Evolutionary conservation across 2,797 vertebrate species (phyloP).

Genomic region (Xenopus petersii): DNA sequence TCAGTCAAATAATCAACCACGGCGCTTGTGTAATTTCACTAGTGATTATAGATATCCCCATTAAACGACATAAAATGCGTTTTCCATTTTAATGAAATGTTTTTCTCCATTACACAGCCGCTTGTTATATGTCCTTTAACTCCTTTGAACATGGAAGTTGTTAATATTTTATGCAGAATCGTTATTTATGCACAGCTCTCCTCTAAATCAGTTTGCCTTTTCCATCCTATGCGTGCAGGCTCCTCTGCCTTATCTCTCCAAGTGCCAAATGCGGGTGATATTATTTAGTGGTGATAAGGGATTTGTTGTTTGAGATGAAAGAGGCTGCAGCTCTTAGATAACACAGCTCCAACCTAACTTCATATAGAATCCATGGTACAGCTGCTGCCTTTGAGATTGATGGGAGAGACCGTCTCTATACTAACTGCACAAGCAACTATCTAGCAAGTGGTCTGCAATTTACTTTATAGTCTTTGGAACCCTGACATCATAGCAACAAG

Average conservation of each 20-base stretch:
- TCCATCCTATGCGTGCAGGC: conserved; percentile 5
- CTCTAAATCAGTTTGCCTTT: conserved; percentile 37
- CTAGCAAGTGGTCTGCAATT: no score
- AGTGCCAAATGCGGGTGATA: conserved; percentile 32
- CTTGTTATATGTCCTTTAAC: conserved; percentile 17
- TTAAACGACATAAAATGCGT: conserved; percentile 14
- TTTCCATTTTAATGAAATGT: conserved; percentile 29
- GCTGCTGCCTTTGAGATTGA: conserved; percentile 38
- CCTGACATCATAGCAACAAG: no score
- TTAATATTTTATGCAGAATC: conserved; percentile 40
- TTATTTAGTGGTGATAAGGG: conserved; percentile 40
- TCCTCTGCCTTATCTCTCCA: conserved; percentile 26
- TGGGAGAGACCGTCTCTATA: background rate
- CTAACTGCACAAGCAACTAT: no score
- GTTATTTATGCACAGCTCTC: conserved; percentile 37
- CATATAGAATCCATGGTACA: conserved; percentile 25
- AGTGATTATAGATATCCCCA: conserved; percentile 12
- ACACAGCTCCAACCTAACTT: conserved; percentile 29
- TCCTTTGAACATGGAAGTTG: conserved; percentile 27
- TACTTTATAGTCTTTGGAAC: no score
- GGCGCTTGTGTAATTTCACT: background rate
- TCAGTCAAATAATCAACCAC: background rate
- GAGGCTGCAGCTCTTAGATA: conserved; percentile 42
- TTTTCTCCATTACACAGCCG: conserved; percentile 20
- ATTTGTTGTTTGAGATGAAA: conserved; percentile 42